Base-by-base conservation (phyloP, 2,113 vertebrate species). In the Lepidothrix coronata region DNA sequence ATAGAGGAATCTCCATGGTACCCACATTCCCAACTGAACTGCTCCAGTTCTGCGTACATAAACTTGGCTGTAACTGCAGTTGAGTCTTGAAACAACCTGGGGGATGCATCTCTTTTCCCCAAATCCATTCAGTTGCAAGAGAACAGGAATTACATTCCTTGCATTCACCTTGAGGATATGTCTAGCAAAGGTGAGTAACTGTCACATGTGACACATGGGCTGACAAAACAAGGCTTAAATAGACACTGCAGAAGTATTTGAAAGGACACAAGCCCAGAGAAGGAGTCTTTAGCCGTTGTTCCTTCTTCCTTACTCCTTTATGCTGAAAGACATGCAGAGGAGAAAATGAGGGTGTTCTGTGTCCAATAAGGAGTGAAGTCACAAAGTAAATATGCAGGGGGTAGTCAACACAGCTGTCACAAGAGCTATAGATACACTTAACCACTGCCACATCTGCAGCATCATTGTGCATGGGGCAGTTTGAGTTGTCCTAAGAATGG, bases 391-490 rank as follows among this genome's bases (percentile, higher is more conserved):
- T 15, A 18, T 2, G 8, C 43, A 78, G 43, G 28, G 51, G 8
- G 6, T 16, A 11, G 31, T 63, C 43, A 52, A 3, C 6, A 72
- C 17, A 78, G 57, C 43, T 85, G 43, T 24, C 61, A 25, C 28
- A 39, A 27, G 30, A 71, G 39, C 70, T 44, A 30, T 11, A 37
- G 59, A 33, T 15, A 27, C 37, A 24, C 57, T 21, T 4, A 31
- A 8, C 7, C 24, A 13, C 61, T 22, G 27, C 1, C 89, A 19
- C 46, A 62, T 1, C 33, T 39, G 15, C 13, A 27, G 57, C 8
- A 0, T 3, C 0, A 0, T 24, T 49, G 49, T 33, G 59, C 41
- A 46, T 1, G 1, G 49, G 24, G 21, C 35, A 33, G 15, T 11
- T 21, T 37, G 76, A 48, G 68, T 15, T 46, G 37, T 39, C 54